phyloP scores from a whole-genome alignment of 2,888 invertebrate species.

The Agapostemon virescens region DNA sequence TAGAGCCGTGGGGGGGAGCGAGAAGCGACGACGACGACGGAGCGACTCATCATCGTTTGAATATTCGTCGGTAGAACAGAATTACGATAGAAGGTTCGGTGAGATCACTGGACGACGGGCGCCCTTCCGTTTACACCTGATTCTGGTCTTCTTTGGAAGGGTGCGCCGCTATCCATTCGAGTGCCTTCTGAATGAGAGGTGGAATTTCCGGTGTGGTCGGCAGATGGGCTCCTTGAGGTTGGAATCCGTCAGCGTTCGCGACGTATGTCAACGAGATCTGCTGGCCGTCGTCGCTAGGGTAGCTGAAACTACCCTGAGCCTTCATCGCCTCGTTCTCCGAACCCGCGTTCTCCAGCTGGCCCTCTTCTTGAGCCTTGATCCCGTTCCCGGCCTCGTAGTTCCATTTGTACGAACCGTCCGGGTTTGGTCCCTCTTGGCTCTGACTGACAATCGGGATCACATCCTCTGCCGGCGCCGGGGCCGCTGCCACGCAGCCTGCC shows the following conservation, averaged over 20 bases:
- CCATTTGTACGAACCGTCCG: conserved; percentile 77
- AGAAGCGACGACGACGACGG: conserved; percentile 47
- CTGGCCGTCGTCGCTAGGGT: conserved; percentile 78
- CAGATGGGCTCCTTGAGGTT: conserved; percentile 78
- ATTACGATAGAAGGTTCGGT: conserved; percentile 44
- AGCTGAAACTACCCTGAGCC: conserved; percentile 78
- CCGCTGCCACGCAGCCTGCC: conserved; percentile 64
- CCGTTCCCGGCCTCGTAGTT: conserved; percentile 81
- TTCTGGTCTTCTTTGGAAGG: conserved; percentile 70
- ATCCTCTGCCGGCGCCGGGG: conserved; percentile 65
- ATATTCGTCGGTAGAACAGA: conserved; percentile 28
- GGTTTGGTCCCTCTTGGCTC: conserved; percentile 75
- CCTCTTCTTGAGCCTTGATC: conserved; percentile 79
- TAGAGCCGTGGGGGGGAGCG: conserved; percentile 17
- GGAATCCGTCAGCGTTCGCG: conserved; percentile 80
- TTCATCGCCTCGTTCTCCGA: conserved; percentile 73
- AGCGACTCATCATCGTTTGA: conserved; percentile 46
- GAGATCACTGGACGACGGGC: conserved; percentile 61
- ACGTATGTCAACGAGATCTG: conserved; percentile 77
- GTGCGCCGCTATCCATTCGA: conserved; percentile 76
- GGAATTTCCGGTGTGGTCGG: conserved; percentile 79
- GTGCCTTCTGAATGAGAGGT: conserved; percentile 76
- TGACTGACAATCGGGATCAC: conserved; percentile 75
- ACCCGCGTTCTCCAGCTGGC: conserved; percentile 76
- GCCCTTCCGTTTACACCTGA: conserved; percentile 55